Base-by-base conservation (phyloP, 2,113 vertebrate species). In the Regulus satrapa region DNA sequence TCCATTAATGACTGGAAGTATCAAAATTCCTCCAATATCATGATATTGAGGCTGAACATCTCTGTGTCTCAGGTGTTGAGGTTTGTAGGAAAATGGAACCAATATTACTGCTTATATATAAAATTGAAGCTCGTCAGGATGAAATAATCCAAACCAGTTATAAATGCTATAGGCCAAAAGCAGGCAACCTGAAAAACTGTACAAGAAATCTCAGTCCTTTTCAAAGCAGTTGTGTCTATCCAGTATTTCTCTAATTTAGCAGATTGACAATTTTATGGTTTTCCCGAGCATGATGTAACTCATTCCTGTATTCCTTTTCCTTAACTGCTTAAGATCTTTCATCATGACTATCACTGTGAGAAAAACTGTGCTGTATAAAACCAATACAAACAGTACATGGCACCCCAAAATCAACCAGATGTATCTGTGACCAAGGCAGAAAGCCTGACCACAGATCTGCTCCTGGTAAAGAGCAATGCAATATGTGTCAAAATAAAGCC, bases 171-270 rank as follows among this genome's bases (percentile, higher is more conserved):
- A 66, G 23, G 2, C 18, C 18, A 67, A 51, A 67, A 59, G 8
- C 1, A 62, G 48, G 6, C 23, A 90, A 71, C 43, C 8, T 61
- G 40, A 78, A 74, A 0, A 9, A 66, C 78, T 0, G 0, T 6
- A n/a, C 12, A 71, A 69, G 55, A 78, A 78, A 66, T 4, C 9
- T 26, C 51, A 61, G 13, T 36, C 6, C 18, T 49, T 71, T 78
- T 49, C 56, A 71, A 67, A 67, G 66, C 23, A 75, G 21, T 28
- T 54, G 5, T 45, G 11, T 18, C 31, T 48, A 12, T 26, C 49
- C 34, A 41, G 1, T 40, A 36, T n/a, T 69, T 69, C 36, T 88
- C 29, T 48, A 46, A 31, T 32, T 76, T 29, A 40, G 24, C 18
- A 20, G 16, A 36, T 32, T 68, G 18, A 61, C 8, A n/a, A 17